A percentile compares a stretch with the other conserved stretches of the same genome.
Conservation (phyloP, 2,888 invertebrate species). For the Rhodophaea formosa region DNA sequence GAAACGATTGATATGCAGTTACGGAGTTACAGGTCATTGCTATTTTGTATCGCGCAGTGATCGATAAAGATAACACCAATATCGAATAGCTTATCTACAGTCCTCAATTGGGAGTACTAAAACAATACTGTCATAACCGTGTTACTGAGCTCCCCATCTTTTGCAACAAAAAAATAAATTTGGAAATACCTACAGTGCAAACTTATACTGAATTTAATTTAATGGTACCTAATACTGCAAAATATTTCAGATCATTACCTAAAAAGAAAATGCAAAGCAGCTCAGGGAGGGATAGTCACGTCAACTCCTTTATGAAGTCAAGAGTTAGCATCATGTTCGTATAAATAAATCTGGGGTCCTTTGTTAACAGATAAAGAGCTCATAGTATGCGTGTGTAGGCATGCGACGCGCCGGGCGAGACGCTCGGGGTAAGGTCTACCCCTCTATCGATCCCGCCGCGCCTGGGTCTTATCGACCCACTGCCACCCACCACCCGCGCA, state of each 20-base stretch:
- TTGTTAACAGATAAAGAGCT: slow-evolving; percentile 38
- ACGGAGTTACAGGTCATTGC: background rate
- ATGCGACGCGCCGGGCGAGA: slow-evolving; percentile 47
- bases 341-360: slow-evolving; percentile 18
- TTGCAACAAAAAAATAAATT: too few species aligned
- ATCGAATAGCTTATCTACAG: background rate
- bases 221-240: too few species aligned
- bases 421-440: slow-evolving; percentile 47
- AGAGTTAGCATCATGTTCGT: slow-evolving; percentile 19
- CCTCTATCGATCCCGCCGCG: slow-evolving; percentile 69
- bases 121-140: too few species aligned
- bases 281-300: background rate
- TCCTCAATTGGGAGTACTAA: background rate
- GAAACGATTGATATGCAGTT: background rate
- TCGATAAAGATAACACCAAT: background rate
- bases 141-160: too few species aligned
- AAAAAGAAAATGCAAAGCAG: background rate
- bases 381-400: slow-evolving; percentile 47
- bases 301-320: slow-evolving; percentile 9
- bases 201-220: too few species aligned
- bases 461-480: slow-evolving; percentile 71
- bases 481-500: slow-evolving; percentile 50
- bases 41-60: background rate
- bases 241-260: too few species aligned
- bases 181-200: too few species aligned